Conservation (phyloP, 2,888 invertebrate species). For the Eutolmus rufibarbis region DNA sequence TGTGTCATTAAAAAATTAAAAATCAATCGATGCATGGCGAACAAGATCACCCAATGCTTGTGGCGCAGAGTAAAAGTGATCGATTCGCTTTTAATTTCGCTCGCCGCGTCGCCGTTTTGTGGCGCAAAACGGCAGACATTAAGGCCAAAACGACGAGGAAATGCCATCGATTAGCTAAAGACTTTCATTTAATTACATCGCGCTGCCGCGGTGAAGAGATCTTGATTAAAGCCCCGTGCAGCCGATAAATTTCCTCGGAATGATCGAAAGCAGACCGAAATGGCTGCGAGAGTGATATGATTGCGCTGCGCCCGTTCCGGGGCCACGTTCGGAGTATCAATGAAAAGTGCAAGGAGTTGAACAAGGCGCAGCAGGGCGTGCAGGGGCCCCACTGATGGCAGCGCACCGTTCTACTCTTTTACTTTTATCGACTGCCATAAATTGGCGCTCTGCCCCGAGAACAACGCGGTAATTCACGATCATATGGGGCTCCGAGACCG, state of each 20-base stretch:
- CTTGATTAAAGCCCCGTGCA: not conserved
- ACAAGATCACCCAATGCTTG: not conserved
- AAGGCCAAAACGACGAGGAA: not conserved
- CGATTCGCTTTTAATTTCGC: slow-evolving; percentile 14
- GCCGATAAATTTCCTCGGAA: slow-evolving; percentile 20
- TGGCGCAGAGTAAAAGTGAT: slow-evolving; percentile 14
- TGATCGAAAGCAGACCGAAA: slow-evolving; percentile 31
- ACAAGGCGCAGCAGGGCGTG: not conserved
- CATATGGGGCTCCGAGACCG: not conserved
- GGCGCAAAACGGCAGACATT: not conserved
- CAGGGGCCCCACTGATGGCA: not conserved
- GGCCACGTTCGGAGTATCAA: not conserved
- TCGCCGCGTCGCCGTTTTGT: not conserved
- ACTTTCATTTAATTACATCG: slow-evolving; percentile 28
- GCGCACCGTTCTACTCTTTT: not conserved
- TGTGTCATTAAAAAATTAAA: slow-evolving; percentile 18
- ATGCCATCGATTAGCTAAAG: slow-evolving; percentile 1
- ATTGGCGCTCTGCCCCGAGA: not conserved
- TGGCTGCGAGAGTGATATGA: slow-evolving; percentile 4
- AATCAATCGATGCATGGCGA: not conserved
- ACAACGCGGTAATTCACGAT: not conserved
- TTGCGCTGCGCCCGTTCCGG: not conserved
- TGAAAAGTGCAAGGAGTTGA: not conserved
- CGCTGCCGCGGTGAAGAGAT: not conserved
- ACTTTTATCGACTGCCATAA: not conserved